Evolutionary conservation across 2,888 invertebrate species (phyloP), one percentile per base, ranked within the genome.

Genomic region (Morpho achilles): DNA sequence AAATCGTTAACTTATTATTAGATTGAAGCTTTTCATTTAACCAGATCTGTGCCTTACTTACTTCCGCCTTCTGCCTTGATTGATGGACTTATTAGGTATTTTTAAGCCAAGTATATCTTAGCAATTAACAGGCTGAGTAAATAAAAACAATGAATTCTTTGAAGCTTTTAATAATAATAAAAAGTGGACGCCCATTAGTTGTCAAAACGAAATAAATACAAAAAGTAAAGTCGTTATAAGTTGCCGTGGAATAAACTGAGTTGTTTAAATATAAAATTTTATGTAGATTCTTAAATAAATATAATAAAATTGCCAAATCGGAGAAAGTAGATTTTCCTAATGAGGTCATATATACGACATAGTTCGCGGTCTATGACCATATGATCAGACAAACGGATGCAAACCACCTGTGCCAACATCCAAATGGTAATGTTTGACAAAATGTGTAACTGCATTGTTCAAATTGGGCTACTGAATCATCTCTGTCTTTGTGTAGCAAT

Each of bases 341-440:
- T 55, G 55, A 56, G 70, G 72, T 66, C 70, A 69, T 70, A 73
- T 56, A 58, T 68, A 69, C 53, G 70, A 64, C 72, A 68, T 53
- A 67, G 53, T 65, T 66, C 53, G 53, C 59, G 61, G 56, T 59
- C 59, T 63, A 58, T 54, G 63, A 65, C 63, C 59, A 53, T 63
- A 58, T 54, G 63, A 65, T 62, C 59, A 53, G 54, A 57, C 58
- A 67, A 48, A 68, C 69, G 67, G 59, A 58, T 59, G 50, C 8
- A 2, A n/a, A 9, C 7, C 76, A 74, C 60, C 69, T 75, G 72
- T 63, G 32, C 65, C 61, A 71, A 69, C 64, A 69, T 63, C 67
- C 63, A 67, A 69, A 69, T 63, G 69, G 68, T 69, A 72, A 70
- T 65, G 69, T 72, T 71, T 72, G 67, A 64, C 65, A 59, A 73